A percentile compares a stretch with the other conserved stretches of the same genome.
Evolutionary conservation across 2,888 invertebrate species (phyloP).

Genomic region (Oxytorus armatus): DNA sequence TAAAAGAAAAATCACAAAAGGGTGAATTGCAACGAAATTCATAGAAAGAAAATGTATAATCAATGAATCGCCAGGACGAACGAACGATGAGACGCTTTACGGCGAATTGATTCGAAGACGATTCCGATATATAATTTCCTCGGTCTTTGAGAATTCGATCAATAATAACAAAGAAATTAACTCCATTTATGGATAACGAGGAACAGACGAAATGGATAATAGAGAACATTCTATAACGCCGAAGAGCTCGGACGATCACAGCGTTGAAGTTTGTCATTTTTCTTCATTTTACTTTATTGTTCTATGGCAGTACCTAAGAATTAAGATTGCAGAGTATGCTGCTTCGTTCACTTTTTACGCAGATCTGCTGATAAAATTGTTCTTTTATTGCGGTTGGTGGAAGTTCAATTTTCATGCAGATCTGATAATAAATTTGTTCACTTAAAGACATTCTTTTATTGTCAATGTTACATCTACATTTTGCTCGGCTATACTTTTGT

Average conservation of each 20-base stretch:
- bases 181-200: constrained; percentile 46
- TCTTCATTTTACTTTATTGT: background rate
- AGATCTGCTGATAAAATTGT: no score
- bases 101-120: constrained; percentile 1
- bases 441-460: no score
- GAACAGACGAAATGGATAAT: constrained; percentile 79
- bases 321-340: no score
- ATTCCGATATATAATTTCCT: background rate
- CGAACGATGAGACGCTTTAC: background rate
- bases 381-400: no score
- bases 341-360: no score
- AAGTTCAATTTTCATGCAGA: no score
- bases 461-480: no score
- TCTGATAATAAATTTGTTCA: no score
- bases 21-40: background rate
- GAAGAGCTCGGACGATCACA: constrained; percentile 83
- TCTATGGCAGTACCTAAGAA: background rate
- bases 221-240: constrained; percentile 78
- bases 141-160: constrained; percentile 28
- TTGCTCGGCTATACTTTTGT: no score
- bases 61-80: background rate
- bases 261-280: constrained; percentile 83
- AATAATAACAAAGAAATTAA: constrained; percentile 49
- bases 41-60: background rate
- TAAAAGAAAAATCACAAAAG: constrained; percentile 24